Evolutionary conservation across 2,888 invertebrate species (phyloP).

Genomic region (Melinaea marsaeus): DNA sequence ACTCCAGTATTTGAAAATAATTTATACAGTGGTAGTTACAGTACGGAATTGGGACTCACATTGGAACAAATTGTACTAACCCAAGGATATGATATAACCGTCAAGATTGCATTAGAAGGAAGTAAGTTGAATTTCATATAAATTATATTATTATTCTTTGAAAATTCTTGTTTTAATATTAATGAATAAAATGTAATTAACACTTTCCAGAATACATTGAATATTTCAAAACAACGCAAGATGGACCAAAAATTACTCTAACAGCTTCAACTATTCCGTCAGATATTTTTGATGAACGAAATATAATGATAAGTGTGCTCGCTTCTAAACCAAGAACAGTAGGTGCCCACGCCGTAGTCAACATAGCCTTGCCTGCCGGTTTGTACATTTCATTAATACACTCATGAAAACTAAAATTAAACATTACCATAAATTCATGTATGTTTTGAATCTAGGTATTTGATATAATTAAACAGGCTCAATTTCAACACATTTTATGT

Average conservation of each 20-base stretch:
- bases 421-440: neutral
- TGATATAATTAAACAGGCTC: neutral
- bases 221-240: slow-evolving; percentile 39
- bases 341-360: slow-evolving; percentile 50
- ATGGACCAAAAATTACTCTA: slow-evolving; percentile 33
- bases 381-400: slow-evolving; percentile 6
- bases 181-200: neutral
- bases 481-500: neutral
- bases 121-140: slow-evolving; percentile 41
- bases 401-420: neutral
- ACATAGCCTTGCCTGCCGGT: slow-evolving; percentile 55
- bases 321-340: slow-evolving; percentile 55
- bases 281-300: slow-evolving; percentile 41
- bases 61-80: slow-evolving; percentile 46
- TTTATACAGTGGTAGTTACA: slow-evolving; percentile 51
- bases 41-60: slow-evolving; percentile 39
- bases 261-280: slow-evolving; percentile 44
- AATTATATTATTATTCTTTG: neutral
- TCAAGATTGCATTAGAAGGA: slow-evolving; percentile 46
- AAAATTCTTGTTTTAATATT: neutral
- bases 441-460: neutral
- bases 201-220: slow-evolving; percentile 40
- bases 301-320: slow-evolving; percentile 44
- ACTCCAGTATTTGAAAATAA: slow-evolving; percentile 53
- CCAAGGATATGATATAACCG: slow-evolving; percentile 56